Evolutionary conservation across 2,888 invertebrate genomes (phyloP).

Genomic region (Ennomos fuscantarius): DNA sequence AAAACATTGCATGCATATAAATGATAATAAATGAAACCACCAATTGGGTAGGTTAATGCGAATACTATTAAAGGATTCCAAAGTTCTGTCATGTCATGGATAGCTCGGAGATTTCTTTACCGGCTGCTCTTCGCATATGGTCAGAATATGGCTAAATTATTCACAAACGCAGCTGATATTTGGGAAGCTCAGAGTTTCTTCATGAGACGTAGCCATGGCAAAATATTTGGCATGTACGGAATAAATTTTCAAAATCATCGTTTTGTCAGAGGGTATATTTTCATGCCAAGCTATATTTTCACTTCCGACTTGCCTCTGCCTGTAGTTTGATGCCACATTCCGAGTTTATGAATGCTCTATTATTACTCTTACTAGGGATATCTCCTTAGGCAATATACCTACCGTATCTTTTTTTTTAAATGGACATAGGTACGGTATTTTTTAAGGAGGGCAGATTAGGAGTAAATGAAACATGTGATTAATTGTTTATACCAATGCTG

Average conservation of each 20-base stretch:
- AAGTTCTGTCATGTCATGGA: neutral
- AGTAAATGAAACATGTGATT: slow-evolving; percentile 40
- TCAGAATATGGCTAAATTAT: too few relatives aligned
- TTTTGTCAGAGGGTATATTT: too few relatives aligned
- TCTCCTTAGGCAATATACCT: slow-evolving; percentile 2
- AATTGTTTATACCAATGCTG: slow-evolving; percentile 65
- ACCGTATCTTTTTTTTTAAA: slow-evolving; percentile 1
- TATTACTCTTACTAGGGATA: neutral
- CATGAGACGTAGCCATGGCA: too few relatives aligned
- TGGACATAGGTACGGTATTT: slow-evolving; percentile 6
- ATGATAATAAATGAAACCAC: neutral
- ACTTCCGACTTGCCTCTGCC: slow-evolving; percentile 2
- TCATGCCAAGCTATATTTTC: neutral
- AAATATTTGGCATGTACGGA: too few relatives aligned
- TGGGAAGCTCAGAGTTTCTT: too few relatives aligned
- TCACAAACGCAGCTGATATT: too few relatives aligned
- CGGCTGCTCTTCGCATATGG: neutral
- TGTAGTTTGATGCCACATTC: slow-evolving; percentile 42
- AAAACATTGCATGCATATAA: neutral
- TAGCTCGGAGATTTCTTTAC: neutral
- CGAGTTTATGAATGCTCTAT: slow-evolving; percentile 25
- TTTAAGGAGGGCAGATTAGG: slow-evolving; percentile 15
- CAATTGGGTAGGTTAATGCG: neutral
- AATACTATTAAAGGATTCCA: neutral
- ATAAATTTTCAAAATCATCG: too few relatives aligned